phyloP scores from a whole-genome alignment of 1,140 invertebrate genomes.

The Danaus melanippus region DNA sequence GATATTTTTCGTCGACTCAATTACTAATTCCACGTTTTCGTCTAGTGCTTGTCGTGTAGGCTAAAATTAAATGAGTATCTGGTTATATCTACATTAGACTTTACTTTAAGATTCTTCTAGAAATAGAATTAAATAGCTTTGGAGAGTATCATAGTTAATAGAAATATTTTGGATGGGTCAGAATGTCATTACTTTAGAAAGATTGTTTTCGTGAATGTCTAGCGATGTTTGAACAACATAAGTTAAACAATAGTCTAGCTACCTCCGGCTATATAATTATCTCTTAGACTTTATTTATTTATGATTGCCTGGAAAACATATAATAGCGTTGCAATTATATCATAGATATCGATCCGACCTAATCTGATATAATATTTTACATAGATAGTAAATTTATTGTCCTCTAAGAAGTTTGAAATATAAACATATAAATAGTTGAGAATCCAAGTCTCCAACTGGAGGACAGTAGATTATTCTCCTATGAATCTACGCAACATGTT shows the following conservation, averaged over 20 bases:
- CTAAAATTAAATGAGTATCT: slow-evolving; percentile 18
- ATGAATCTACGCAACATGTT: no score
- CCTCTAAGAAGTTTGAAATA: background rate
- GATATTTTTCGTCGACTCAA: no score
- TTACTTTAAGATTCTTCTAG: slow-evolving; percentile 41
- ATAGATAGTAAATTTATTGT: slow-evolving; percentile 9
- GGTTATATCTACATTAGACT: slow-evolving; percentile 30
- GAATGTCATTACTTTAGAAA: slow-evolving; percentile 38
- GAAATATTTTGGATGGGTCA: slow-evolving; percentile 66
- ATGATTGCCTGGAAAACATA: slow-evolving; percentile 39
- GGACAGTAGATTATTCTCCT: no score
- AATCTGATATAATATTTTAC: no score
- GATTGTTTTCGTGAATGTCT: slow-evolving; percentile 49
- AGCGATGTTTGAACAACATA: slow-evolving; percentile 47
- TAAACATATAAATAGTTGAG: no score
- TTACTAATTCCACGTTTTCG: no score
- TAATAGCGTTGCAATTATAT: slow-evolving; percentile 42
- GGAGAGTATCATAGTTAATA: slow-evolving; percentile 33
- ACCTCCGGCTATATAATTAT: slow-evolving; percentile 59
- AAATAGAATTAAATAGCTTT: slow-evolving; percentile 41
- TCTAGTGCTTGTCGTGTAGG: slow-evolving; percentile 58
- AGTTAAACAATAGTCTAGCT: slow-evolving; percentile 56
- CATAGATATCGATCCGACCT: no score
- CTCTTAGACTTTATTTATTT: slow-evolving; percentile 49
- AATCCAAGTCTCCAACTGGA: no score